Evolutionary conservation across 2,113 vertebrate genomes (phyloP).

Genomic region (Geococcyx californianus): DNA sequence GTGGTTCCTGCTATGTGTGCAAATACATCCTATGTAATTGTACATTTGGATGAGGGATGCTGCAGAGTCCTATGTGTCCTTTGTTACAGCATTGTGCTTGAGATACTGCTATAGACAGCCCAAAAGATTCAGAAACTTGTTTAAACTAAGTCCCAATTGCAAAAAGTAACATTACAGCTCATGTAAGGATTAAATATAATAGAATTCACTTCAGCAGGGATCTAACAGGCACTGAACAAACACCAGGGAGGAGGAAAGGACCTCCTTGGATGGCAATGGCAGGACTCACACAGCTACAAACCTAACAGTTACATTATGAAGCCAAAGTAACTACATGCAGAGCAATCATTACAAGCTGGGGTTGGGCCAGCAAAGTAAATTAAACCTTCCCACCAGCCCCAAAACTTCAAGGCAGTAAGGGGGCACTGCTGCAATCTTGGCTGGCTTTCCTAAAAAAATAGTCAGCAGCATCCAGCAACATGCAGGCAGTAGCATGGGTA

Average conservation of each 20-base stretch:
- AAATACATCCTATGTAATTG: not conserved
- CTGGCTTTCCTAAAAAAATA: not conserved
- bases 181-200: not conserved
- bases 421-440: not conserved
- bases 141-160: not conserved
- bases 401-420: not conserved
- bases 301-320: not conserved
- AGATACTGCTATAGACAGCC: not conserved
- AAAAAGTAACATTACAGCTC: not conserved
- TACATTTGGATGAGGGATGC: not conserved
- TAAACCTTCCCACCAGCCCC: fast-evolving
- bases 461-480: not conserved
- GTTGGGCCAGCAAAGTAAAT: not conserved
- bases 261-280: not conserved
- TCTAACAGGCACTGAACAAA: not conserved
- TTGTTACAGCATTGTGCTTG: not conserved
- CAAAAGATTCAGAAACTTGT: not conserved
- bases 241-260: not conserved
- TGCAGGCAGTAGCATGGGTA: fast-evolving
- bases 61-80: not conserved
- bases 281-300: not conserved
- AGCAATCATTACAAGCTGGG: not conserved
- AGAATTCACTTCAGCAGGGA: not conserved
- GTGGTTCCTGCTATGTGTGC: not conserved
- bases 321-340: not conserved